These are phyloP conservation scores for Avahi laniger DNA, from an alignment of 2,797 vertebrate genomes.

Conservation along the genomic window DNA sequence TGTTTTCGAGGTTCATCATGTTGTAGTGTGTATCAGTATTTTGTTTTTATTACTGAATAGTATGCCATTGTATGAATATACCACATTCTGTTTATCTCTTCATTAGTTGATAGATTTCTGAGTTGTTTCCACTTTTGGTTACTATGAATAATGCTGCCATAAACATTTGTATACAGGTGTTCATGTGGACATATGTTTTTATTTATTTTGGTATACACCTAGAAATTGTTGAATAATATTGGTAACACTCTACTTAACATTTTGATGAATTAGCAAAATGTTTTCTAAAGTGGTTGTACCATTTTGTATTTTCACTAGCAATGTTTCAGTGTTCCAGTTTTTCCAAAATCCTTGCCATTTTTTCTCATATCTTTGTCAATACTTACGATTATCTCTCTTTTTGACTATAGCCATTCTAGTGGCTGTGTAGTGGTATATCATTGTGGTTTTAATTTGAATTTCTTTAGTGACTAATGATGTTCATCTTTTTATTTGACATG, in stretches of 20 bases:
- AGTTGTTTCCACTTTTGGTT: not conserved
- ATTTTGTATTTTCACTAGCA: not conserved
- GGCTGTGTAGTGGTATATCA: not conserved
- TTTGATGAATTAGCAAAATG: not conserved
- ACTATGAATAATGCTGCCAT: not conserved
- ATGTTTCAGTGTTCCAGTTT: not conserved
- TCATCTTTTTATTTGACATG: not conserved
- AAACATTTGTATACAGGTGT: not conserved
- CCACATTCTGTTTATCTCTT: not conserved
- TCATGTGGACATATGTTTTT: not conserved
- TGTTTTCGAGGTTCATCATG: not conserved
- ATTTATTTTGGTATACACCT: not conserved
- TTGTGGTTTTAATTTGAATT: not conserved
- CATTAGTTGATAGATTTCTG: not conserved
- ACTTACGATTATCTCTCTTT: not conserved
- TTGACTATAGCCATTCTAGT: not conserved
- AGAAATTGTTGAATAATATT: not conserved
- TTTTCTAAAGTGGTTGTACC: not conserved
- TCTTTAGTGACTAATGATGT: not conserved
- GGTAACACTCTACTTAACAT: not conserved
- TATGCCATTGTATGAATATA: not conserved
- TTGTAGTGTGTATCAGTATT: not conserved
- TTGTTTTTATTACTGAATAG: not conserved
- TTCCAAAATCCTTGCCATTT: not conserved
- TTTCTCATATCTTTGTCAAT: not conserved